A percentile compares a stretch with the other conserved stretches of the same genome.
These are phyloP conservation scores for Botia kubotai DNA, from an alignment of 2,797 vertebrate species.

Conservation along the genomic window DNA sequence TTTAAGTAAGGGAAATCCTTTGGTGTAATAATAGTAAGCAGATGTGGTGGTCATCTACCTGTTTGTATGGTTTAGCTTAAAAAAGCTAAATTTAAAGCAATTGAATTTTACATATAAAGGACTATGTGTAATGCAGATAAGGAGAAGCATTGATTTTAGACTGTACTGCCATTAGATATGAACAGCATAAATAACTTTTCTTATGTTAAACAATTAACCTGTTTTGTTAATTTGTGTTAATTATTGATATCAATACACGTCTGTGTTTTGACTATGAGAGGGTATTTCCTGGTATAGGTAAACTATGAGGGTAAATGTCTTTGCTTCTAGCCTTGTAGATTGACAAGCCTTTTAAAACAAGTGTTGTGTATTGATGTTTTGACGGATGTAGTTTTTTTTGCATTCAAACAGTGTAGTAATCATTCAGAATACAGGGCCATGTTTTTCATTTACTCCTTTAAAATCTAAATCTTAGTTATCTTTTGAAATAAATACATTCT, in stretches of 20 bases:
- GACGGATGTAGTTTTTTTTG: slow-evolving; percentile 7
- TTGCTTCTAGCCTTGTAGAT: slow-evolving; percentile 22
- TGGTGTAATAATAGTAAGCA: slow-evolving; percentile 38
- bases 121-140: not conserved
- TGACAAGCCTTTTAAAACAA: slow-evolving; percentile 11
- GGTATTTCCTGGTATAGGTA: not conserved
- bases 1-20: slow-evolving; percentile 30
- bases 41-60: not conserved
- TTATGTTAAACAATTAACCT: not conserved
- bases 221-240: not conserved
- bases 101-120: too few species aligned
- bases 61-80: not conserved
- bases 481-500: slow-evolving; percentile 2
- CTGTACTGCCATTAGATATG: not conserved
- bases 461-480: not conserved
- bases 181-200: not conserved
- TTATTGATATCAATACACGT: not conserved
- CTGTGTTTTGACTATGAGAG: not conserved
- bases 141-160: not conserved
- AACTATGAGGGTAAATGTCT: not conserved
- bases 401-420: not conserved
- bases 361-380: slow-evolving; percentile 24
- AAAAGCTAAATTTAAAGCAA: not conserved
- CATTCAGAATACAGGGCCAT: not conserved
- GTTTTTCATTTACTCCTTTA: not conserved